Evolutionary conservation across 2,888 invertebrate genomes (phyloP).

Genomic region (Drosophila mimetica): DNA sequence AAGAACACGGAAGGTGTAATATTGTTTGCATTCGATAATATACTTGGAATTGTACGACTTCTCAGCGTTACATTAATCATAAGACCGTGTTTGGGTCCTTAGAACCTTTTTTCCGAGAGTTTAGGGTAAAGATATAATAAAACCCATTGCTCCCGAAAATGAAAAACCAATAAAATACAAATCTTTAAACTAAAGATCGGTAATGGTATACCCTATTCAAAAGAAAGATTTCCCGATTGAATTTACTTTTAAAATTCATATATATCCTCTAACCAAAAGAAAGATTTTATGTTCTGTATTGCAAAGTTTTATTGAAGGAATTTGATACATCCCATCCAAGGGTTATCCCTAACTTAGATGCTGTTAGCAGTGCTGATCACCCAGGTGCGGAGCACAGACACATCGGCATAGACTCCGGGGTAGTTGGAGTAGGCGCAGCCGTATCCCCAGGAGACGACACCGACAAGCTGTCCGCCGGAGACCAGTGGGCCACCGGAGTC

Average conservation of each 20-base stretch:
- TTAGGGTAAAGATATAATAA: no score
- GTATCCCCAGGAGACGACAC: slow-evolving; percentile 71
- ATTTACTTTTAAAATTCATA: no score
- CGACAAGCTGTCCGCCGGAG: slow-evolving; percentile 52
- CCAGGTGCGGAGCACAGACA: slow-evolving; percentile 46
- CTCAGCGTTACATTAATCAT: no score
- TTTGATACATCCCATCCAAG: not conserved
- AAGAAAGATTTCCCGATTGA: not conserved
- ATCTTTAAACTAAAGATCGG: no score
- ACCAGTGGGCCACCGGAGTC: slow-evolving; percentile 75
- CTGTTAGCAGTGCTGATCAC: slow-evolving; percentile 36
- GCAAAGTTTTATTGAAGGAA: slow-evolving; percentile 11
- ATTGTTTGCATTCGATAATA: not conserved
- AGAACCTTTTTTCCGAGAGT: no score
- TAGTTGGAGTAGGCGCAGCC: slow-evolving; percentile 58
- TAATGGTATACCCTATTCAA: no score
- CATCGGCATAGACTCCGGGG: slow-evolving; percentile 70
- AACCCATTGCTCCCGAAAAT: no score
- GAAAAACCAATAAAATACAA: no score
- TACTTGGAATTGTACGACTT: not conserved
- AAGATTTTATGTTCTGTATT: not conserved
- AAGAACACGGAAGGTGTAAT: slow-evolving; percentile 1
- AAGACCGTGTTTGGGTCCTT: no score
- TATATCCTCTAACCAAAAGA: no score
- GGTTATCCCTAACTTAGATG: slow-evolving; percentile 13